These are phyloP conservation scores for Nephila pilipes DNA, from an alignment of 1,140 invertebrate genomes.

Conservation along the genomic window DNA sequence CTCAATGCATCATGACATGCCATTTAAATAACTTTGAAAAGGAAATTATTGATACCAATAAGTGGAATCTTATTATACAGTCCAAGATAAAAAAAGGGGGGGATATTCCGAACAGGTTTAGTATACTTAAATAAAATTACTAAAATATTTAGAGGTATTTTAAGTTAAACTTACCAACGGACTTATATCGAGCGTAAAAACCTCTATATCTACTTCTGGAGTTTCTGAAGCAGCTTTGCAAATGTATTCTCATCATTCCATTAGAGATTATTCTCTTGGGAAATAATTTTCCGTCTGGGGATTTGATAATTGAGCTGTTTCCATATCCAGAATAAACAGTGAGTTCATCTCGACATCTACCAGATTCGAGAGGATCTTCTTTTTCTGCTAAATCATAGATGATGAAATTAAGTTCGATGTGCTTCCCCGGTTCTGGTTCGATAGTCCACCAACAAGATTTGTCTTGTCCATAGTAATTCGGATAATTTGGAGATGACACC, in stretches of 20 bases:
- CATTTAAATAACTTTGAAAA: too few species aligned
- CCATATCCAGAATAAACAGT: constrained; percentile 75
- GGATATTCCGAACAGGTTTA: too few species aligned
- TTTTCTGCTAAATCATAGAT: constrained; percentile 78
- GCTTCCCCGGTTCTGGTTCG: constrained; percentile 76
- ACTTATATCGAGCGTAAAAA: constrained; percentile 77
- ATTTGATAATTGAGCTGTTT: constrained; percentile 61
- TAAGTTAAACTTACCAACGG: constrained; percentile 74
- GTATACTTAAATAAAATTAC: background rate
- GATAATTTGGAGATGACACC: constrained; percentile 78
- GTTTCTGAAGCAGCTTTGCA: constrained; percentile 78
- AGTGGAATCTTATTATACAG: too few species aligned
- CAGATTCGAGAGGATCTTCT: constrained; percentile 55
- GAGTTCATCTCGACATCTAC: constrained; percentile 77
- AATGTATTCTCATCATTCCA: constrained; percentile 77
- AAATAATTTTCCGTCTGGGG: constrained; percentile 74
- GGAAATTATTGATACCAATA: too few species aligned
- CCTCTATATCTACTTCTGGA: constrained; percentile 78
- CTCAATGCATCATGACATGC: too few species aligned
- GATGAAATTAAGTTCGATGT: constrained; percentile 78
- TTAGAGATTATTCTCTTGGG: constrained; percentile 79
- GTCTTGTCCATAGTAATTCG: constrained; percentile 79
- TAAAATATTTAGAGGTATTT: background rate
- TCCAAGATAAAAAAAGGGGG: too few species aligned
- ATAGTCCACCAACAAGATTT: constrained; percentile 78